Base-by-base conservation (phyloP, 2,797 vertebrate species). In the Acrocephalus scirpaceus region DNA sequence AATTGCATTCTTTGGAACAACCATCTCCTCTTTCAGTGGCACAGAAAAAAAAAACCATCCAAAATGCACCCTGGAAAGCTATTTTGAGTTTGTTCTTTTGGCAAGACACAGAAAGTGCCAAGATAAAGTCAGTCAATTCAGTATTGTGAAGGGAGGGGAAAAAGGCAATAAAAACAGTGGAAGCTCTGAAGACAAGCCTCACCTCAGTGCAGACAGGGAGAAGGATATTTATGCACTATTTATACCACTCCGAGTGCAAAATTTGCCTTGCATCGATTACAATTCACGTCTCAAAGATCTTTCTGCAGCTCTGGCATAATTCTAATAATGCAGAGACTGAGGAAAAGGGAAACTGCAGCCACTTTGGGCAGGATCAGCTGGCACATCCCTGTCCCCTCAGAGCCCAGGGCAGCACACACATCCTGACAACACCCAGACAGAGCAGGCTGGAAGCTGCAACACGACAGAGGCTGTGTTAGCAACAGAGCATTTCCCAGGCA, bases 161-260 rank as follows among this genome's bases (percentile, higher is more conserved):
- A 77, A 80, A 65, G 14, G 71, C 67, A 80, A 47, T 87, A 71
- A 88, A 82, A 58, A 5, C n/a, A 83, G 82, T 93, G 93, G 90
- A 91, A 96, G 87, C 32, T 96, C 72, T 93, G 81, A 92, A 96
- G 92, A 92, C 89, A 64, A 53, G 57, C 67, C 72, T 95, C 92
- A 92, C 84, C 92, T 89, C 84, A 40, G 78, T 23, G 50, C 70
- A 92, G 94, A 78, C 88, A 94, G 82, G 58, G 83, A 88, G 75
- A 64, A 92, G 53, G 79, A 87, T 85, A 92, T 84, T 88, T 90
- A 93, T 94, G 82, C 78, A 80, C 85, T 94, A 81, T 95, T 93
- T 93, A 92, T 91, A 88, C 58, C 62, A 65, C 73, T 88, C 62
- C 73, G 62, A 86, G 85, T 61, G 73, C 82, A 90, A 95, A 83